Conservation (phyloP, 2,797 vertebrate genomes). For the Philypnodon macrostomus region DNA sequence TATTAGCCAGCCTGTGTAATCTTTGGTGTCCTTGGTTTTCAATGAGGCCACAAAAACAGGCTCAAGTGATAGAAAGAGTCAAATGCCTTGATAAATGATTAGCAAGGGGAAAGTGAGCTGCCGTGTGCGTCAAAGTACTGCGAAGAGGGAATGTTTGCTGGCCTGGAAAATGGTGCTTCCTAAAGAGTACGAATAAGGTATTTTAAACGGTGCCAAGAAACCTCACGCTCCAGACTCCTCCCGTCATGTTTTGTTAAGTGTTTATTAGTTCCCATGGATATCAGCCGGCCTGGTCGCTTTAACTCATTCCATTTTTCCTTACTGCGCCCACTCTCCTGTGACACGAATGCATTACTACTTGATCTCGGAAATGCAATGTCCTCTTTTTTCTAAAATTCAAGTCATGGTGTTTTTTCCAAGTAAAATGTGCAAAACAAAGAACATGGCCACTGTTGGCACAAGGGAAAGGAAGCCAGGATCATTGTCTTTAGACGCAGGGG, state of each 20-base stretch:
- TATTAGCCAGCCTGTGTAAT: slow-evolving; percentile 43
- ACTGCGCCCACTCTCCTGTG: slow-evolving; percentile 6
- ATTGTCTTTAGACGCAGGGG: slow-evolving; percentile 31
- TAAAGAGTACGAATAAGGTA: slow-evolving; percentile 18
- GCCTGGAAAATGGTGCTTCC: slow-evolving; percentile 40
- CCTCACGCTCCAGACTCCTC: slow-evolving; percentile 43
- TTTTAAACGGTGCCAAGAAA: slow-evolving; percentile 40
- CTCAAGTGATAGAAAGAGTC: slow-evolving; percentile 15
- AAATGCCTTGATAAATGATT: slow-evolving; percentile 34
- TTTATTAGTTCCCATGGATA: slow-evolving; percentile 72
- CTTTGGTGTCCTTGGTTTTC: slow-evolving; percentile 33
- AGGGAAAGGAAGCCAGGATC: slow-evolving; percentile 23
- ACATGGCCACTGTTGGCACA: neutral
- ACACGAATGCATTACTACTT: slow-evolving; percentile 6
- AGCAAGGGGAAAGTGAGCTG: slow-evolving; percentile 22
- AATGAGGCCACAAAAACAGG: slow-evolving; percentile 30
- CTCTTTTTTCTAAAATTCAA: neutral
- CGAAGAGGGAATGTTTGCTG: slow-evolving; percentile 32
- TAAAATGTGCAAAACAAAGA: slow-evolving; percentile 4
- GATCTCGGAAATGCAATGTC: neutral
- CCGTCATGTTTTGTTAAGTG: slow-evolving; percentile 64
- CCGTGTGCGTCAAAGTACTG: neutral
- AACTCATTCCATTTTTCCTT: slow-evolving; percentile 29
- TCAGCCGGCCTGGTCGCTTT: slow-evolving; percentile 39
- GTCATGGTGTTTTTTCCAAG: neutral